Conservation (phyloP, 1,140 invertebrate genomes). For the Hyposmocoma kahamanoa region DNA sequence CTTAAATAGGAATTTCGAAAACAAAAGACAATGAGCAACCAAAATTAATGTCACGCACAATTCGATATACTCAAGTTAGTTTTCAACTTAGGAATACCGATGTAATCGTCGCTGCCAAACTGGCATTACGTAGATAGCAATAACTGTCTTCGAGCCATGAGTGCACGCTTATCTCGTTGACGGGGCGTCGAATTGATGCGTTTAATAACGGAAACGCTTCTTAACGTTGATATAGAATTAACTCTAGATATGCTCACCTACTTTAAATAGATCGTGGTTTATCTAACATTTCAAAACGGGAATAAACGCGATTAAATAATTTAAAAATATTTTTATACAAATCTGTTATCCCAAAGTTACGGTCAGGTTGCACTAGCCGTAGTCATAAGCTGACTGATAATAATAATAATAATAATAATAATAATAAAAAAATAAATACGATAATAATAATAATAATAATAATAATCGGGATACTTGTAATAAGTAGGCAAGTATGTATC, state of each 20-base stretch:
- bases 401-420: neutral
- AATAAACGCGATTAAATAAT: neutral
- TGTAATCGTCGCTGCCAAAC: constrained; percentile 17
- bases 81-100: neutral
- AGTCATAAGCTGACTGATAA: neutral
- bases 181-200: constrained; percentile 39
- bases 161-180: constrained; percentile 32
- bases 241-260: neutral
- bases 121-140: constrained; percentile 30
- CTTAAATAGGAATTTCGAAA: too few relatives aligned
- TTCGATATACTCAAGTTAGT: neutral
- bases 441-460: too few relatives aligned
- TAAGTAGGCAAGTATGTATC: too few relatives aligned
- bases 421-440: too few relatives aligned
- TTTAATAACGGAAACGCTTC: constrained; percentile 44
- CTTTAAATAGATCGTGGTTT: neutral
- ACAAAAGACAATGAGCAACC: too few relatives aligned
- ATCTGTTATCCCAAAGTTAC: neutral
- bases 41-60: too few relatives aligned
- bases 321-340: neutral
- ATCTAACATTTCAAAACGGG: neutral
- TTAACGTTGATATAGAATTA: constrained; percentile 13
- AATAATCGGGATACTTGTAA: too few relatives aligned
- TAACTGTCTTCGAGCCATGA: constrained; percentile 36
- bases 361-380: neutral